Conservation (phyloP, 92 coral and sea anemone genomes). For the Porites rus region DNA sequence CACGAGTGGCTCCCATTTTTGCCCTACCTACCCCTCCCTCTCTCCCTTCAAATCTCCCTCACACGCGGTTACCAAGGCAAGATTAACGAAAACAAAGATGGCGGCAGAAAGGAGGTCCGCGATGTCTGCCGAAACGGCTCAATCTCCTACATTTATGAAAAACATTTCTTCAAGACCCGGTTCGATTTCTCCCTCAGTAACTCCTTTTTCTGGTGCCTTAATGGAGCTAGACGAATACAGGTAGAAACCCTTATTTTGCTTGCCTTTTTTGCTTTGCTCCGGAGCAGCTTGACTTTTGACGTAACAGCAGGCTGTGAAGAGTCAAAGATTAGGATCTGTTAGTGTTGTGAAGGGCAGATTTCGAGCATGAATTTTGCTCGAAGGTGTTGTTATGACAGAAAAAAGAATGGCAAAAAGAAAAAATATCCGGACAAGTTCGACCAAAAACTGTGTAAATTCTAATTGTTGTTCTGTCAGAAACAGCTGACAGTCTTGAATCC, state of each 20-base stretch:
- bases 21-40: no score
- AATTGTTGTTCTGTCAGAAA: no score
- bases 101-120: slow-evolving; percentile 54
- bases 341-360: neutral
- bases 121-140: slow-evolving; percentile 55
- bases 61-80: slow-evolving; percentile 73
- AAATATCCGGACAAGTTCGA: neutral
- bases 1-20: no score
- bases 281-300: no score
- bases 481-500: no score
- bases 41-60: no score
- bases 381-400: neutral
- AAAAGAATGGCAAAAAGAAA: no score
- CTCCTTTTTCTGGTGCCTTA: slow-evolving; percentile 46
- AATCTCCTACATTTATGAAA: slow-evolving; percentile 33
- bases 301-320: no score
- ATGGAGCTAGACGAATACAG: slow-evolving; percentile 83
- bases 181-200: slow-evolving; percentile 46
- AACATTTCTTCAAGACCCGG: slow-evolving; percentile 25
- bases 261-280: neutral
- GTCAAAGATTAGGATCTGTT: neutral
- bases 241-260: slow-evolving; percentile 9
- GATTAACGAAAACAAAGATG: slow-evolving; percentile 62
- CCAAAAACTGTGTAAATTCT: no score
- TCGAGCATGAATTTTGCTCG: neutral